Evolutionary conservation across 2,113 vertebrate species (phyloP), one percentile per base, ranked within the genome.

Genomic region (Corythoichthys intestinalis): DNA sequence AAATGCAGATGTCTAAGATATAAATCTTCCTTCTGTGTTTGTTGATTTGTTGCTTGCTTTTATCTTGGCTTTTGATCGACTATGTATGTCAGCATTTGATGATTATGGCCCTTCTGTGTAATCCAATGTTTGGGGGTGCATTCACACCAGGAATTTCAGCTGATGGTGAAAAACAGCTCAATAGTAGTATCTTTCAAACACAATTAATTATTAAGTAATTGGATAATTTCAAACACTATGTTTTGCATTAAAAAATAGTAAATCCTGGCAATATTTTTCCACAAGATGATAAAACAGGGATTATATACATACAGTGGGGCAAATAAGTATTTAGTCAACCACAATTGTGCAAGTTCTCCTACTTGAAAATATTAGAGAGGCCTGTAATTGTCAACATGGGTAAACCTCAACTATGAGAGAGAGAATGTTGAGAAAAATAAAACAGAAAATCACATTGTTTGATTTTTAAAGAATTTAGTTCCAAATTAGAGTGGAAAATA

Each of bases 1-100:
- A 94, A 96, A 97, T 97, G 95, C 96, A 98, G 95, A 96, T 96
- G 95, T 98, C 95, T 95, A 94, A 78, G 88, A 84, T 89, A 86
- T 77, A 79, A 74, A 75, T 82, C 72, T 54, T 63, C 56, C 38
- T 48, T 70, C 63, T 47, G 49, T 82, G 80, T 89, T 73, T 83
- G 85, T 90, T 88, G 94, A 92, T 61, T 37, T 73, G 83, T 83
- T 81, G 87, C 86, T 82, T 88, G 88, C 73, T 65, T 80, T 69
- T 70, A 57, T 35, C 12, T 70, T 69, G 79, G 73, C 52, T 57
- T 73, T 70, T 72, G 3, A 58, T 63, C 17, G 63, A 60, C 10
- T 53, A 59, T 49, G 63, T 53, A 59, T 52, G 63, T 65, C 15
- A 12, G 59, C 62, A 41, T 81, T 78, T 71, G 67, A 47, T 66